Evolutionary conservation across 1,140 invertebrate species (phyloP), one percentile per base, ranked within the genome.

Genomic region (Sesamia nonagrioides): DNA sequence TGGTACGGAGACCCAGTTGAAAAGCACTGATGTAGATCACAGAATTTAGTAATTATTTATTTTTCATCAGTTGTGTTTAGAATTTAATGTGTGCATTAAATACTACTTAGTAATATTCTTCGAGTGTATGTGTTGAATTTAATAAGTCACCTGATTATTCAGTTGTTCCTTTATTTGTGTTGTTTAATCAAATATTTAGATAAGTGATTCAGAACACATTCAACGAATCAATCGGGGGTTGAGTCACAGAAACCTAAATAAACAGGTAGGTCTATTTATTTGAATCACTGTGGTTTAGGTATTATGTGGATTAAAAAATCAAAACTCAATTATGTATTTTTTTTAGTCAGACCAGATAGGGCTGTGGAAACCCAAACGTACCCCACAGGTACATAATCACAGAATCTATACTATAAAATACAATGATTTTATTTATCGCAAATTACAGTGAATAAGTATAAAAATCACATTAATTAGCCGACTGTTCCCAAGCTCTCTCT

Each of bases 381-480:
- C 92, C 91, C 78, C 85, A 85, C 86, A 91, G 92, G 93, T 94
- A 94, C 90, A 89, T 83, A 94, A 93, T 94, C 93, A 94, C 93
- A 94, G 93, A 88, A 90, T 92, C 89, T 88, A 86, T 88, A 76
- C 60, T 66, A 76, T 77, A 77, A 61, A 77, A 76, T 73, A 88
- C 87, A 87, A 85, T 84, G 89, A 88, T 90, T 91, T 88, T 82
- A 84, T 88, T 83, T 86, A 86, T 84, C 82, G 87, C 86, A 82
- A 74, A 86, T 86, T 88, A 89, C 85, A 90, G 83, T 87, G 85
- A 91, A 90, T 88, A 82, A 88, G 87, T 92, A 94, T 92, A 92
- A 92, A 92, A 92, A 93, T 92, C 89, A 92, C 89, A 92, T 88
- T 92, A 84, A 89, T 83, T 90, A 92, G 86, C 89, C 89, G 88